Evolutionary conservation across 2,888 invertebrate species (phyloP).

Genomic region (Perithous albicinctus): DNA sequence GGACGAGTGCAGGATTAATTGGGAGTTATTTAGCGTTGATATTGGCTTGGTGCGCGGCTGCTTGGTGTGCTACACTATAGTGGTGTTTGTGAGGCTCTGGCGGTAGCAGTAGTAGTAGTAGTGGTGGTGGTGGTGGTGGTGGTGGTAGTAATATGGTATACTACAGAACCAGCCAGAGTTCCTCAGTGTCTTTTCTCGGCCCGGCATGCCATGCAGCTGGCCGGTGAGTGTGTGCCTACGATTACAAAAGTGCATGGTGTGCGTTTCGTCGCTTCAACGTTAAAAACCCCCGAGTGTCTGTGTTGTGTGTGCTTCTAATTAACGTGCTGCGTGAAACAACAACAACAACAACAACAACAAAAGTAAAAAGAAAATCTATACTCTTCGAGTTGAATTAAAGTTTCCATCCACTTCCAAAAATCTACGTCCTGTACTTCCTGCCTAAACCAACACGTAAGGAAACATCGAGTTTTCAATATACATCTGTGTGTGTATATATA

Average conservation of each 20-base stretch:
- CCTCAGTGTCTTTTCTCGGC: slow-evolving; percentile 27
- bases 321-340: too few relatives aligned
- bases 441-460: neutral
- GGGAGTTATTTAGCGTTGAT: slow-evolving; percentile 56
- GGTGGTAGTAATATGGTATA: slow-evolving; percentile 24
- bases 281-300: too few relatives aligned
- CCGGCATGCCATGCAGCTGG: slow-evolving; percentile 41
- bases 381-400: neutral
- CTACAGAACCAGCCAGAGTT: slow-evolving; percentile 15
- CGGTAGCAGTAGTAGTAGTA: neutral
- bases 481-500: too few relatives aligned
- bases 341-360: too few relatives aligned
- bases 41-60: slow-evolving; percentile 18
- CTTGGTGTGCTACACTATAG: neutral
- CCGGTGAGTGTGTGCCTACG: slow-evolving; percentile 32
- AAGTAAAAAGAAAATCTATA: slow-evolving; percentile 27
- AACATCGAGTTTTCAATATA: slow-evolving; percentile 11
- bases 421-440: neutral
- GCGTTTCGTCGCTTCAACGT: slow-evolving; percentile 15
- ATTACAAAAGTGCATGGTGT: slow-evolving; percentile 7
- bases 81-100: neutral
- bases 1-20: slow-evolving; percentile 60
- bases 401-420: too few relatives aligned
- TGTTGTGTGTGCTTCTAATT: slow-evolving; percentile 2
- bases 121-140: slow-evolving; percentile 11